Percentiles rank a stretch among this genome's conserved stretches.
phyloP scores from a whole-genome alignment of 2,888 invertebrate species.

The Nomada fucata region DNA sequence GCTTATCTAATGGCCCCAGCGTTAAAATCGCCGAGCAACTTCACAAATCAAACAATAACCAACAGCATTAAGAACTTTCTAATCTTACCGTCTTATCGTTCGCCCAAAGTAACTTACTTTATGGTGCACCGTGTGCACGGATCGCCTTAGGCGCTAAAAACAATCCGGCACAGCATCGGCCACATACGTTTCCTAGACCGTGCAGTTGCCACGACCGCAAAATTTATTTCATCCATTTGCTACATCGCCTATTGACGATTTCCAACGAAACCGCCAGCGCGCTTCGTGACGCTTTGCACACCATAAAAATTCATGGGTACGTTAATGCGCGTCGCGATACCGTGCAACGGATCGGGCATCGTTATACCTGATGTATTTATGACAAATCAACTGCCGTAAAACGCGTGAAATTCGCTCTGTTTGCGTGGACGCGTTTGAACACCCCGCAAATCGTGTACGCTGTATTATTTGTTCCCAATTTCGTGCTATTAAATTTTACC shows the following conservation, averaged over 20 bases:
- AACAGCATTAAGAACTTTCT: too few relatives aligned
- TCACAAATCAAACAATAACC: too few relatives aligned
- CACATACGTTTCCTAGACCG: constrained; percentile 18
- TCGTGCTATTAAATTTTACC: too few relatives aligned
- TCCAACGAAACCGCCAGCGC: constrained; percentile 32
- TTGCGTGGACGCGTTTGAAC: too few relatives aligned
- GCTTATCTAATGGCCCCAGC: too few relatives aligned
- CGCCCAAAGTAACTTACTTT: not conserved
- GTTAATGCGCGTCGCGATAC: constrained; percentile 36
- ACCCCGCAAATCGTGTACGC: too few relatives aligned
- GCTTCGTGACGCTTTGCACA: constrained; percentile 18
- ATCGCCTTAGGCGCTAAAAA: not conserved
- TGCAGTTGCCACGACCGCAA: constrained; percentile 14
- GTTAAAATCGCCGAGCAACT: too few relatives aligned
- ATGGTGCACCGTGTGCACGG: constrained; percentile 12
- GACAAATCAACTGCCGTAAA: not conserved
- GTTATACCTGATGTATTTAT: constrained; percentile 2
- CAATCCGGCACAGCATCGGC: constrained; percentile 14
- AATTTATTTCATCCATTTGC: constrained; percentile 45
- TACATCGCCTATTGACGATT: constrained; percentile 16
- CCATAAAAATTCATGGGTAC: constrained; percentile 52
- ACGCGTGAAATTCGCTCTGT: too few relatives aligned
- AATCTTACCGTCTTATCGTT: too few relatives aligned
- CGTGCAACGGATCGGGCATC: not conserved
- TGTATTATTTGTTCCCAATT: too few relatives aligned